Base-by-base conservation (phyloP, 2,113 vertebrate genomes). In the Acrocephalus kingi region DNA sequence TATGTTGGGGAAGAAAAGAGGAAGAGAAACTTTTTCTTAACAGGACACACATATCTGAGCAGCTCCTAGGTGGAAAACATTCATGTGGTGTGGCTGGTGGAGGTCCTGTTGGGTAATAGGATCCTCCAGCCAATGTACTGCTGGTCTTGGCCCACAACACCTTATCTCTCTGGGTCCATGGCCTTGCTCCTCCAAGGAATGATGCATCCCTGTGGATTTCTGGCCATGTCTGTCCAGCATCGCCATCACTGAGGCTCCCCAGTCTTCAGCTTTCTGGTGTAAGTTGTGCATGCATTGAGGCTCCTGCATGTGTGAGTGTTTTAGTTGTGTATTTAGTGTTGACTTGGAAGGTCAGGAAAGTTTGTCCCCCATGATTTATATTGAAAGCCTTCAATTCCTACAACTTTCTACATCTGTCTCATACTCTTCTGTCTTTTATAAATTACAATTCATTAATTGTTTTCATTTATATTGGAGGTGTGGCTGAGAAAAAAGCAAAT, bases 31-130 rank as follows among this genome's bases (percentile, higher is more conserved):
- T 7, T 56, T 62, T 58, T 63, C 28, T 72, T 76, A 54, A 19
- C 20, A 46, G 46, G 31, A 80, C 5, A 69, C 9, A 52, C 13
- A 31, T 20, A 68, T 33, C 55, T 1, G 1, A 80, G 55, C 14
- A 87, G 15, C 9, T 78, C 25, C 61, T 41, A 24, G 0, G 1
- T 2, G 2, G 43, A 13, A 69, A 48, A 92, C 0, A 3, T 58
- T 71, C 39, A n/a, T 4, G 13, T 64, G 28, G n/a, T 13, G 24
- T 2, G 1, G 9, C 33, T 63, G 35, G 22, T 72, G 27, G 19
- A 39, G 39, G 18, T 79, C 31, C 39, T 45, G 3, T 22, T 73
- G 41, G 49, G 35, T n/a, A 59, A 51, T 6, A 4, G 3, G 45
- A 35, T 76, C 7, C 21, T 88, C 13, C 45, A 68, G 28, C 6